Conservation (phyloP, 2,113 vertebrate genomes). For the Gasterosteus aculeatus region DNA sequence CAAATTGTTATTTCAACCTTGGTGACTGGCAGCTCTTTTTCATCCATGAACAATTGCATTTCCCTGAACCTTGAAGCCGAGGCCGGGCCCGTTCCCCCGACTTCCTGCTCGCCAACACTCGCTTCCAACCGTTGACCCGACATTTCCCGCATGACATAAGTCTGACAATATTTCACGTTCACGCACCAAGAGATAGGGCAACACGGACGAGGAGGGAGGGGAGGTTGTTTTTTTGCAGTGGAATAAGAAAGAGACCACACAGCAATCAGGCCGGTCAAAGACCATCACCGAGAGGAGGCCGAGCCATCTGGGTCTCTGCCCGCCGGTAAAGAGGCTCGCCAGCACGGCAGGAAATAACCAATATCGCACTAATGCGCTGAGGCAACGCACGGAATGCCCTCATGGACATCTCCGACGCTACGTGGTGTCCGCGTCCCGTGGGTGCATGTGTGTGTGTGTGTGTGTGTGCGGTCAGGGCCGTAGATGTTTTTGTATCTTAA, state of each 20-base stretch:
- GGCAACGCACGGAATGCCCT: constrained; percentile 20
- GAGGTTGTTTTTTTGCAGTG: not conserved
- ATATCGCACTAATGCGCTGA: constrained; percentile 55
- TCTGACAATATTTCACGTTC: constrained; percentile 55
- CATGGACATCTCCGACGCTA: constrained; percentile 5
- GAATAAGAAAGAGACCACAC: constrained; percentile 53
- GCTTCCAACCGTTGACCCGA: constrained; percentile 38
- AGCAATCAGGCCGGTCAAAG: constrained; percentile 68
- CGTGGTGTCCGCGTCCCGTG: not conserved
- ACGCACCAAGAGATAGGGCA: constrained; percentile 21
- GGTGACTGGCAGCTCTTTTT: constrained; percentile 31
- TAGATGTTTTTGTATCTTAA: not conserved
- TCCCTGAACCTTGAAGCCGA: constrained; percentile 46
- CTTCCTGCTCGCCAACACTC: constrained; percentile 33
- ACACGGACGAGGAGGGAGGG: constrained; percentile 29
- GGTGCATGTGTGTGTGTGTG: constrained; percentile 10
- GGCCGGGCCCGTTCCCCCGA: constrained; percentile 22
- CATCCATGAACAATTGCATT: constrained; percentile 43
- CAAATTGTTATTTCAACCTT: constrained; percentile 51
- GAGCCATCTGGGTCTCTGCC: constrained; percentile 58
- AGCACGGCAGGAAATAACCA: constrained; percentile 71
- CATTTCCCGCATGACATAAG: constrained; percentile 39
- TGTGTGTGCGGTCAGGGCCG: not conserved
- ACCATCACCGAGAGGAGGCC: constrained; percentile 65
- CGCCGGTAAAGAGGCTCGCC: constrained; percentile 49